Percentiles rank a stretch among this genome's conserved stretches.
phyloP scores from a whole-genome alignment of 53 echinoderm and acorn worm genomes.

The Arbacia lixula region DNA sequence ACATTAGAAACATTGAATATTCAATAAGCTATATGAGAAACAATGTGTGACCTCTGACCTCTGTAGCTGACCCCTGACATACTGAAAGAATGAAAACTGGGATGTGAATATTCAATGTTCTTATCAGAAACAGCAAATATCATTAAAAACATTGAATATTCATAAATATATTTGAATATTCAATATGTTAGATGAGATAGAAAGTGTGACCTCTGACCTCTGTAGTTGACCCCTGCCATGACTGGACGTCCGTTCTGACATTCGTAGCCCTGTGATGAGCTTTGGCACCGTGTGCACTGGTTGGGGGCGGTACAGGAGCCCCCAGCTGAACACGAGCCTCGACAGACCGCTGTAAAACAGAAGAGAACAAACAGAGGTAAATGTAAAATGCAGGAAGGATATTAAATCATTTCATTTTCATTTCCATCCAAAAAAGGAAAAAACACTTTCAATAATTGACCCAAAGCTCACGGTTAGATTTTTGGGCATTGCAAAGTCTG shows the following conservation, averaged over 20 bases:
- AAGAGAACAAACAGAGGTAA: too few species aligned
- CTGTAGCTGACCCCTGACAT: too few species aligned
- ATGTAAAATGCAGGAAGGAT: background rate
- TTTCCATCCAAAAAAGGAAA: background rate
- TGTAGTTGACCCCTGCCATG: conserved; percentile 40
- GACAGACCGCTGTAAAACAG: conserved; percentile 82
- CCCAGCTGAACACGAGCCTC: conserved; percentile 79
- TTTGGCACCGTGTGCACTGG: conserved; percentile 77
- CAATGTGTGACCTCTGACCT: too few species aligned
- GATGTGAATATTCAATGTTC: too few species aligned
- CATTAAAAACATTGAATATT: too few species aligned
- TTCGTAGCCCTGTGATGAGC: conserved; percentile 8
- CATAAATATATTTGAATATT: background rate
- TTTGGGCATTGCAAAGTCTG: too few species aligned
- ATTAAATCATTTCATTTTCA: background rate
- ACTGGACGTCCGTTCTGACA: conserved; percentile 42
- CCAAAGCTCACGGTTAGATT: too few species aligned
- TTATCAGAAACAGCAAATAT: too few species aligned
- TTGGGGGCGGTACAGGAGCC: conserved; percentile 79
- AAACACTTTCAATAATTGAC: too few species aligned
- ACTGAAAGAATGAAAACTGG: too few species aligned
- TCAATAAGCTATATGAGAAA: background rate
- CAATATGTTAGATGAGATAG: background rate
- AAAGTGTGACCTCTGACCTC: conserved; percentile 57
- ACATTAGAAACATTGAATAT: too few species aligned